These are phyloP conservation scores for Falco punctatus DNA, from an alignment of 2,113 vertebrate genomes.

Conservation along the genomic window DNA sequence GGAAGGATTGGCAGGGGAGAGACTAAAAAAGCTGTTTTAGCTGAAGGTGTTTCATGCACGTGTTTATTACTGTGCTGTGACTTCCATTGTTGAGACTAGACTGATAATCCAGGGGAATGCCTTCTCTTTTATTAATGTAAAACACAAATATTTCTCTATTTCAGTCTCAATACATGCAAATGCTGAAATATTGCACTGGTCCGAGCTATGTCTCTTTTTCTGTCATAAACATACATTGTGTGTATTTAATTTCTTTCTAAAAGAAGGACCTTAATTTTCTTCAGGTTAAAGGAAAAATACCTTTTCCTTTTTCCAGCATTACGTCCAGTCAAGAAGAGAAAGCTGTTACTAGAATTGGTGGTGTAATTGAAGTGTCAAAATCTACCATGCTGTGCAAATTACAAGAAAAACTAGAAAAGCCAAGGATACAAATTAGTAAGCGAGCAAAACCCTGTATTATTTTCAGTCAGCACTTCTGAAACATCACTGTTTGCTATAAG, in stretches of 20 bases:
- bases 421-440: not conserved
- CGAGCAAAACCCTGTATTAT: not conserved
- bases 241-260: not conserved
- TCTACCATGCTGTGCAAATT: not conserved
- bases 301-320: not conserved
- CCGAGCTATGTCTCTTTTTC: not conserved
- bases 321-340: constrained; percentile 1
- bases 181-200: not conserved
- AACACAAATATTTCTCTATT: not conserved
- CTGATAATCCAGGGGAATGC: not conserved
- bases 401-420: not conserved
- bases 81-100: not conserved
- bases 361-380: constrained; percentile 15
- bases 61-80: not conserved
- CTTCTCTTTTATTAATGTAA: not conserved
- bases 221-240: not conserved
- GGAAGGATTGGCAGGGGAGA: not conserved
- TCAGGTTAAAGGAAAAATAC: not conserved
- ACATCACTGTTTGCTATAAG: not conserved
- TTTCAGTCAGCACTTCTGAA: constrained; percentile 24
- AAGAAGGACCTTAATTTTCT: not conserved
- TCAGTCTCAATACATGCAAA: not conserved
- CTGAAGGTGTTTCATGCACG: not conserved
- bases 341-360: not conserved
- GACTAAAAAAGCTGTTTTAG: not conserved